Conservation (phyloP, 1,140 invertebrate genomes). For the Heterodera carotae region DNA sequence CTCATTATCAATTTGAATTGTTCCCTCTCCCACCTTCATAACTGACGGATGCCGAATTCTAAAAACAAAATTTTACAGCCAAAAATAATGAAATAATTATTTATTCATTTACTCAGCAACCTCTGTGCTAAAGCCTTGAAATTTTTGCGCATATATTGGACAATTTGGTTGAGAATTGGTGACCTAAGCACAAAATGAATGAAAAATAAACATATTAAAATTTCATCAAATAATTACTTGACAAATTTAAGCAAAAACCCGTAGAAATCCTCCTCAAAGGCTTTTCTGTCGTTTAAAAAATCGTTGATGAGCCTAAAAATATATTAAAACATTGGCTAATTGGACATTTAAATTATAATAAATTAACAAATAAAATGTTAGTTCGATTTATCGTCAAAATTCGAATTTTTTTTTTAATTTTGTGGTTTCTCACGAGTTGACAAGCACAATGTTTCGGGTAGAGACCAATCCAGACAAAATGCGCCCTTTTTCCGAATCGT, state of each 20-base stretch:
- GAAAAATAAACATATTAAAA: background rate
- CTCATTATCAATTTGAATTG: too few relatives aligned
- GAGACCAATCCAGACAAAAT: conserved; percentile 24
- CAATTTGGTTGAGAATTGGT: conserved; percentile 27
- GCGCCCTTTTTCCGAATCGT: conserved; percentile 21
- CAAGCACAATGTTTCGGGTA: conserved; percentile 14
- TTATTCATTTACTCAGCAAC: too few relatives aligned
- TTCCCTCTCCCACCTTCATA: background rate
- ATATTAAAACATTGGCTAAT: too few relatives aligned
- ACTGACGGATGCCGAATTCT: conserved; percentile 15
- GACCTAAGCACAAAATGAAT: conserved; percentile 13
- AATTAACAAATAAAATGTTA: too few relatives aligned
- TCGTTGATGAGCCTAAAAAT: conserved; percentile 10
- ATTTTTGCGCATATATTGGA: conserved; percentile 8
- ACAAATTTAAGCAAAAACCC: conserved; percentile 29
- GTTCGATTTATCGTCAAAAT: too few relatives aligned
- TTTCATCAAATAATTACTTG: conserved; percentile 16
- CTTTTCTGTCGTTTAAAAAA: conserved; percentile 1
- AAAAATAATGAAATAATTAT: too few relatives aligned
- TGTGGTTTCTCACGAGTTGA: conserved; percentile 7
- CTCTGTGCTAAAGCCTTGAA: conserved; percentile 9
- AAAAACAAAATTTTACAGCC: background rate
- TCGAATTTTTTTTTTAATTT: background rate
- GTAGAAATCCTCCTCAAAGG: conserved; percentile 27
- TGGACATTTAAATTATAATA: too few relatives aligned